Evolutionary conservation across 2,888 invertebrate species (phyloP).

Genomic region (Drosophila hamatofila): DNA sequence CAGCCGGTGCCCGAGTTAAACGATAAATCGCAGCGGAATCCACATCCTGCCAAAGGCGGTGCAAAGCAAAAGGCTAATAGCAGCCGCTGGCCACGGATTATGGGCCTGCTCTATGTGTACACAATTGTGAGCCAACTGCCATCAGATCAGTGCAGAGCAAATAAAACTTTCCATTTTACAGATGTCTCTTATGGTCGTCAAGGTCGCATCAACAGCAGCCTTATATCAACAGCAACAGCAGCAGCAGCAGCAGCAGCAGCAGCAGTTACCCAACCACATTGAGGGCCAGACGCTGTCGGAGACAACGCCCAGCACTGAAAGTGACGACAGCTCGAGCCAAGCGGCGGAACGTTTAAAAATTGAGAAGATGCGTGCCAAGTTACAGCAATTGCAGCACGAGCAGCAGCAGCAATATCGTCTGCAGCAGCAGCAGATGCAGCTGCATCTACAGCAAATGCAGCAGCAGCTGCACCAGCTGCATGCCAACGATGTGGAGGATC

Average conservation of each 20-base stretch:
- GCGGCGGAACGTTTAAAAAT: constrained; percentile 62
- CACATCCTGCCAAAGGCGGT: constrained; percentile 49
- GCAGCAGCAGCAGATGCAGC: constrained; percentile 65
- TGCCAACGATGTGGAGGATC: constrained; percentile 49
- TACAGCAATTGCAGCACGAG: constrained; percentile 77
- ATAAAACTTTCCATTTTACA: constrained; percentile 57
- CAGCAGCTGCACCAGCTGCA: constrained; percentile 66
- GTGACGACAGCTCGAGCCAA: constrained; percentile 53
- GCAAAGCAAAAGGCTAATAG: constrained; percentile 34
- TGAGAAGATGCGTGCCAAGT: constrained; percentile 82
- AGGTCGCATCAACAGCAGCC: constrained; percentile 82
- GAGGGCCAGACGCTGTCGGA: constrained; percentile 31
- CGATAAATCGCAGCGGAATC: constrained; percentile 53
- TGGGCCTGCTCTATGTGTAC: constrained; percentile 79
- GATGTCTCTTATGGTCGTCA: constrained; percentile 84
- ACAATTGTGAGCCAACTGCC: constrained; percentile 75
- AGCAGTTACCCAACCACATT: constrained; percentile 57
- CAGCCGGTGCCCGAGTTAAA: constrained; percentile 46
- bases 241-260: constrained; percentile 56
- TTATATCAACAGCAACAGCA: constrained; percentile 73
- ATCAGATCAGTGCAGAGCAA: not conserved
- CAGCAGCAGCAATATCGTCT: constrained; percentile 74
- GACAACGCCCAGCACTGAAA: constrained; percentile 45
- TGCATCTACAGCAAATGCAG: constrained; percentile 74
- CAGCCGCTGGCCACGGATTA: constrained; percentile 60